These are phyloP conservation scores for Sternotherus odoratus DNA, from an alignment of 2,797 vertebrate genomes.

Conservation along the genomic window DNA sequence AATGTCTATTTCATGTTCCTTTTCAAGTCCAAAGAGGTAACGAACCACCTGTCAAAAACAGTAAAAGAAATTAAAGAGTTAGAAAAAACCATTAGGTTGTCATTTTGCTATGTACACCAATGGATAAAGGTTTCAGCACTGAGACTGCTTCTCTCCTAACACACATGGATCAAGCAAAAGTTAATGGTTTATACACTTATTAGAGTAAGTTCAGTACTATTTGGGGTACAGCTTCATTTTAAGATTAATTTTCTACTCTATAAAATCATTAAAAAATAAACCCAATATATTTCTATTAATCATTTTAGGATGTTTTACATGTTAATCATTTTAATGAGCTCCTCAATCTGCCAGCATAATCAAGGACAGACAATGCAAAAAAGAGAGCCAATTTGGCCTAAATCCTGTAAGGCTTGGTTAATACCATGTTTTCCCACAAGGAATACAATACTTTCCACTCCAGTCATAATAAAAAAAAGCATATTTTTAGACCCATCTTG, in stretches of 20 bases:
- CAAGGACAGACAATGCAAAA: slow-evolving; percentile 43
- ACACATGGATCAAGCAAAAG: not conserved
- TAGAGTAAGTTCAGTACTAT: not conserved
- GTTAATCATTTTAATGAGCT: slow-evolving; percentile 60
- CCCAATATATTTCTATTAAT: slow-evolving; percentile 24
- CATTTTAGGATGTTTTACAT: slow-evolving; percentile 12
- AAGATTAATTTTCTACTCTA: not conserved
- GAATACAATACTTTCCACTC: not conserved
- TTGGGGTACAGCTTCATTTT: not conserved
- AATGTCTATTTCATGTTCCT: slow-evolving; percentile 90
- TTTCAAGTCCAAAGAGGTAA: slow-evolving; percentile 88
- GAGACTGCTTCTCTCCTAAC: slow-evolving; percentile 34
- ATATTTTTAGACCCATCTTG: not conserved
- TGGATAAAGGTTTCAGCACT: not conserved
- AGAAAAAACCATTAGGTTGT: not conserved
- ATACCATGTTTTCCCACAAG: slow-evolving; percentile 7
- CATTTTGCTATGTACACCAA: slow-evolving; percentile 12
- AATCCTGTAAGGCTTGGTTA: slow-evolving; percentile 12
- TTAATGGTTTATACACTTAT: too few relatives aligned
- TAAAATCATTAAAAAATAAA: not conserved
- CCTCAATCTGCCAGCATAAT: slow-evolving; percentile 49
- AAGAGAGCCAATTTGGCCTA: slow-evolving; percentile 16
- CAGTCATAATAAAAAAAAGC: not conserved
- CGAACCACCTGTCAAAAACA: slow-evolving; percentile 89
- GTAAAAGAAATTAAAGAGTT: slow-evolving; percentile 65